Evolutionary conservation across 2,113 vertebrate genomes (phyloP), one percentile per base, ranked within the genome.

Genomic region (Nettapus auritus): DNA sequence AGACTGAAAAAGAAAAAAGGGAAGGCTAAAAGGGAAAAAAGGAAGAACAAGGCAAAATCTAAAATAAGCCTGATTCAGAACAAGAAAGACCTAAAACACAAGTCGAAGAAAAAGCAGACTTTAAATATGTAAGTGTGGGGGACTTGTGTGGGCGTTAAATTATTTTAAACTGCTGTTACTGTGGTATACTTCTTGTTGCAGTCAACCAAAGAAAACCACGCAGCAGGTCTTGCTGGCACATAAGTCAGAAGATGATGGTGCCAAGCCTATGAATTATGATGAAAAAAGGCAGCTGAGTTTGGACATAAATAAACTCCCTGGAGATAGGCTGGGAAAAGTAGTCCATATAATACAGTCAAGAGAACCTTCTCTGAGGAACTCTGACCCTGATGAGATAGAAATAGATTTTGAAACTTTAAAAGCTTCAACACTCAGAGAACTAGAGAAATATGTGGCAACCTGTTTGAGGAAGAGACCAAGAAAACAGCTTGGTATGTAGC

Each of bases 321-420:
- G 98, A 83, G 98, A 99, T 60, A 99, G 99, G 94, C 98, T 99
- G 88, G 97, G 97, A 31, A 98, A 98, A 87, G 60, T 99, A 57
- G 98, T 99, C 87, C 96, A 96, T 38, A 98, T 99, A 95, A 98
- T 99, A 96, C 98, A 99, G 76, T 97, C 97, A 86, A 97, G 98
- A 90, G 99, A 99, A 92, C 96, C 98, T 20, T 97, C 96, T 26
- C 77, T 99, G 83, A 98, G 88, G 55, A 94, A 97, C 75, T 98
- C 98, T 25, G 96, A 96, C 92, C 98, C 97, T 14, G 97, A 98
- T 55, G 98, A 99, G 76, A 97, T 99, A 48, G 99, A 99, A 96
- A 98, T 99, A 69, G 99, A 99, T 95, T 98, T 99, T 93, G 99
- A 99, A 96, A 97, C 96, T n/a, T 98, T 99, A 75, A 99, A 99